These are phyloP conservation scores for Bombus pascuorum DNA, from an alignment of 1,140 invertebrate genomes.

Conservation along the genomic window DNA sequence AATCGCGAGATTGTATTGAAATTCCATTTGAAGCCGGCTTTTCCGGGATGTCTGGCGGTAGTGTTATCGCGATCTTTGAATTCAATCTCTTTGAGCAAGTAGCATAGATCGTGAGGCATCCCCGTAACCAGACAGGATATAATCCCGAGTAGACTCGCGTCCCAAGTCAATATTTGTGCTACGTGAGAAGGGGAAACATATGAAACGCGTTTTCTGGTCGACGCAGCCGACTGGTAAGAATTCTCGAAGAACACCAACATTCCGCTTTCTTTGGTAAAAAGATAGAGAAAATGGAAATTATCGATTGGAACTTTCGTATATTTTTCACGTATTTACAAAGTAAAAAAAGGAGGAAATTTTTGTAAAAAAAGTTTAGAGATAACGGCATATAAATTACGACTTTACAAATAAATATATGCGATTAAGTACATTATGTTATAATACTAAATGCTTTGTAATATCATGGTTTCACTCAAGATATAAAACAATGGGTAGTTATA, in stretches of 20 bases:
- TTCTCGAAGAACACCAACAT: not conserved
- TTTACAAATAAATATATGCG: constrained; percentile 47
- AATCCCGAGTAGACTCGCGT: constrained; percentile 50
- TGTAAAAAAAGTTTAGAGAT: not conserved
- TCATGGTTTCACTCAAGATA: not conserved
- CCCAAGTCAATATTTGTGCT: constrained; percentile 65
- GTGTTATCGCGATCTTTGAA: constrained; percentile 31
- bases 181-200: constrained; percentile 26
- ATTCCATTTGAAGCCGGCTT: constrained; percentile 1
- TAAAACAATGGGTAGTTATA: not conserved
- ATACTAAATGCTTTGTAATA: not conserved
- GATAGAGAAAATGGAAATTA: no score
- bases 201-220: constrained; percentile 43
- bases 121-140: constrained; percentile 55
- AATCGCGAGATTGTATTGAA: constrained; percentile 2
- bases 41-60: not conserved
- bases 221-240: not conserved
- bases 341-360: not conserved
- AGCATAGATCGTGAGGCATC: constrained; percentile 23
- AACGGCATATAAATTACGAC: not conserved
- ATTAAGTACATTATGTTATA: not conserved
- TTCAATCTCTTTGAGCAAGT: constrained; percentile 45
- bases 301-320: constrained; percentile 9
- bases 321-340: constrained; percentile 59
- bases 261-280: not conserved